Conservation (phyloP, 2,888 invertebrate genomes). For the Eristalis arbustorum region DNA sequence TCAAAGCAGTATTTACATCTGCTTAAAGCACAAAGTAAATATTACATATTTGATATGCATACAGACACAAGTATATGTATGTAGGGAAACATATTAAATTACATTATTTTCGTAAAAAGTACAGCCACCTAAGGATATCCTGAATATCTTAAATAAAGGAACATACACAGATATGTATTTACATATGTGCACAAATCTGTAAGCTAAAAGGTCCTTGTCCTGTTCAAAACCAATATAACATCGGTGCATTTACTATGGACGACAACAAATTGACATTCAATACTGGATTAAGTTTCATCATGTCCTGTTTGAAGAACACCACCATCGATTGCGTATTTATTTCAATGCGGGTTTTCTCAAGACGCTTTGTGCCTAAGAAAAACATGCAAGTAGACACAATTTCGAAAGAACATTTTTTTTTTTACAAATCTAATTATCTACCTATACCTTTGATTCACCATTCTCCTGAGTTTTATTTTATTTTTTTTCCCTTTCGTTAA, state of each 20-base stretch:
- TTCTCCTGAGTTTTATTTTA: constrained; percentile 6
- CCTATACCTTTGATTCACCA: constrained; percentile 17
- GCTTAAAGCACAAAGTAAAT: no score
- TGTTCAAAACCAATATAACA: neutral
- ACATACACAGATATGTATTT: no score
- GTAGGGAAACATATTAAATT: no score
- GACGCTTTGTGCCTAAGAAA: neutral
- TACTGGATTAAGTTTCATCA: constrained; percentile 39
- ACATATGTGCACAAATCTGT: no score
- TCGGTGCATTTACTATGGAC: neutral
- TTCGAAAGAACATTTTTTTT: constrained; percentile 1
- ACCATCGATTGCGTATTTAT: constrained; percentile 4
- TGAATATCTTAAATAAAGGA: no score
- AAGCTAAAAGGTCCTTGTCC: neutral
- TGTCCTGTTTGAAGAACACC: constrained; percentile 20
- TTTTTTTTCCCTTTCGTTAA: neutral
- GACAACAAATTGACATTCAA: neutral
- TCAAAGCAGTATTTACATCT: no score
- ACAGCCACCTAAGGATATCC: no score
- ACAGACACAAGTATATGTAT: no score
- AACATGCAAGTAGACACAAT: constrained; percentile 2
- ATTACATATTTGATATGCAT: no score
- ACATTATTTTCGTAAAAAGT: no score
- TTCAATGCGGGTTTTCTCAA: constrained; percentile 38
- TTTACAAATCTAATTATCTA: constrained; percentile 62